These are phyloP conservation scores for Cyprinodon variegatus DNA, from an alignment of 2,113 vertebrate genomes.

Conservation along the genomic window DNA sequence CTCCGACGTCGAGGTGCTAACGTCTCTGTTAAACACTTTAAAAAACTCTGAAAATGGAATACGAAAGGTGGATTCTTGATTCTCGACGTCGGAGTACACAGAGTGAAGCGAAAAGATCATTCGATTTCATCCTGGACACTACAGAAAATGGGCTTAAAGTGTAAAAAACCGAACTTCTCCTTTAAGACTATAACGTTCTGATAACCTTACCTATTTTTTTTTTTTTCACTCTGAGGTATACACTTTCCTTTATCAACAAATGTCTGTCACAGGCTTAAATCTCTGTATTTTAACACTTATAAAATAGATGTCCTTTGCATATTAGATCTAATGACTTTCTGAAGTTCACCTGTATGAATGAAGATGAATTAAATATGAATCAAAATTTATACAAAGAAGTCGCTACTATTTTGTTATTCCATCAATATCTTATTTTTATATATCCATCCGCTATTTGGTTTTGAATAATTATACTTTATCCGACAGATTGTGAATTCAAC, in stretches of 20 bases:
- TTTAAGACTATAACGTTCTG: not conserved
- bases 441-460: not conserved
- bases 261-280: slow-evolving; percentile 3
- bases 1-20: too few relatives aligned
- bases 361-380: too few relatives aligned
- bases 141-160: too few relatives aligned
- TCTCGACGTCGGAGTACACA: too few relatives aligned
- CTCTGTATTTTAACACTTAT: not conserved
- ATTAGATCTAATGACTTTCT: not conserved
- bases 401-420: not conserved
- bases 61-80: too few relatives aligned
- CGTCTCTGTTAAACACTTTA: too few relatives aligned
- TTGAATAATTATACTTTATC: not conserved
- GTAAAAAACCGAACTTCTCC: too few relatives aligned
- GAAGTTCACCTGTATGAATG: not conserved
- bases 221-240: not conserved
- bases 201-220: not conserved
- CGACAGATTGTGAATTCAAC: too few relatives aligned
- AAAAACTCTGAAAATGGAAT: too few relatives aligned
- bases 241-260: slow-evolving; percentile 6
- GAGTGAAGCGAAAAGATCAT: too few relatives aligned
- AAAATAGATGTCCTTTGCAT: not conserved
- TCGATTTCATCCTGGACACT: too few relatives aligned
- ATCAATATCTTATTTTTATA: not conserved
- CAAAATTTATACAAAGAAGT: not conserved